Evolutionary conservation across 1,140 invertebrate species (phyloP).

Genomic region (Drosophila sp.): DNA sequence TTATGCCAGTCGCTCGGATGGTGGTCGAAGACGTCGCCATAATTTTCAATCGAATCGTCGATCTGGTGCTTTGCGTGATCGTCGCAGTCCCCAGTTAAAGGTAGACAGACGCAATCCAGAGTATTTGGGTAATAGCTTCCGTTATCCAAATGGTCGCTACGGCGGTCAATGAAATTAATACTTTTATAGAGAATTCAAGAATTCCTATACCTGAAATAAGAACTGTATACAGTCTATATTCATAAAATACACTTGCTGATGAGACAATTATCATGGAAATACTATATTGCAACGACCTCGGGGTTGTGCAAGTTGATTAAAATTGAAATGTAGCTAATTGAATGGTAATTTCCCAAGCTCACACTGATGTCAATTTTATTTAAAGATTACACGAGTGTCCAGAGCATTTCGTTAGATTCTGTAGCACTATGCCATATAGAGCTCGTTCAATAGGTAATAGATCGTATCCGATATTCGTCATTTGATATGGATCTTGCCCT

Average conservation of each 20-base stretch:
- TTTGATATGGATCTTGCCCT: slow-evolving; percentile 87
- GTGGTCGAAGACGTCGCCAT: slow-evolving; percentile 23
- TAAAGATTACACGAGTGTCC: slow-evolving; percentile 54
- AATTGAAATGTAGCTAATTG: background rate
- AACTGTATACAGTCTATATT: slow-evolving; percentile 2
- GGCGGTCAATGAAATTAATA: background rate
- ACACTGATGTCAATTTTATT: background rate
- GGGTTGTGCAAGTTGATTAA: background rate
- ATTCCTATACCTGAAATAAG: background rate
- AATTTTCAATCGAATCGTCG: slow-evolving; percentile 15
- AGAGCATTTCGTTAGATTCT: slow-evolving; percentile 66
- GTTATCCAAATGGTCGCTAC: slow-evolving; percentile 38
- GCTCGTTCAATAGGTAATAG: slow-evolving; percentile 83
- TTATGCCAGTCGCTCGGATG: slow-evolving; percentile 15
- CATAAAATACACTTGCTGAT: background rate
- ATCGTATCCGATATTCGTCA: slow-evolving; percentile 86
- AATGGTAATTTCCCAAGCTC: slow-evolving; percentile 13
- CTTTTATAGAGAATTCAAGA: background rate
- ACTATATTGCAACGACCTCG: background rate
- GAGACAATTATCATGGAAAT: background rate
- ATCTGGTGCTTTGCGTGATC: slow-evolving; percentile 23
- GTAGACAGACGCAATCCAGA: slow-evolving; percentile 35
- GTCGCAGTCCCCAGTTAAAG: slow-evolving; percentile 40
- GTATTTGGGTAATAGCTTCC: slow-evolving; percentile 14
- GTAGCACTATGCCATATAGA: slow-evolving; percentile 58